Evolutionary conservation across 2,113 vertebrate species (phyloP), one percentile per base, ranked within the genome.

Genomic region (Oriolus oriolus): DNA sequence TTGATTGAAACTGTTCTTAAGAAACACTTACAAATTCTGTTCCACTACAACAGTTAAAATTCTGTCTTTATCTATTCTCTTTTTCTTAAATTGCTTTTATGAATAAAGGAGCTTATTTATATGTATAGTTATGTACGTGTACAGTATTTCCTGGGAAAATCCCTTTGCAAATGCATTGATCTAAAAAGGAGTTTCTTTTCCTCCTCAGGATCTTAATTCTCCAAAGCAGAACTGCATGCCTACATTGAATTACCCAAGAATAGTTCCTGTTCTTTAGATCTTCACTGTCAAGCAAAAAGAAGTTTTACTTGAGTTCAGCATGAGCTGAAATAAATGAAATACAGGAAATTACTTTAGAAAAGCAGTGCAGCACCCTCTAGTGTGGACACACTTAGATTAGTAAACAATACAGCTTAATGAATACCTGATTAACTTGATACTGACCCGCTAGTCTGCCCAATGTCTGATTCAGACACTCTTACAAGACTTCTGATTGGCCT

Each of bases 341-440:
- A 63, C 8, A 54, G 44, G 16, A 87, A 95, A 71, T 66, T 41
- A 59, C 19, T 60, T 87, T 42, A 71, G 41, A 60, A 89, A 94
- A 94, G 92, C 74, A 73, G 70, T 76, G 78, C 66, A 93, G 94
- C 94, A 93, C 95, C 95, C 95, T 91, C 95, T 95, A 95, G 93
- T 3, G 84, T 86, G 79, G 42, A 66, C 19, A 45, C 11, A 31
- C 60, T 74, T 84, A 31, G 30, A 22, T 83, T 33, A 60, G 61
- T 31, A 49, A 89, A 59, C 50, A 47, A 11, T 22, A 66, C 0
- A 3, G 10, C 6, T 77, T 54, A 47, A 57, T n/a, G 60, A 78
- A 45, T 52, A 66, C 15, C 7, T 35, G 16, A 69, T 60, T 69
- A 57, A 49, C 16, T 8, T 31, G 14, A 24, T 78, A 35, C 20